Evolutionary conservation across 2,113 vertebrate genomes (phyloP).

Genomic region (Melanostigma gelatinosum): DNA sequence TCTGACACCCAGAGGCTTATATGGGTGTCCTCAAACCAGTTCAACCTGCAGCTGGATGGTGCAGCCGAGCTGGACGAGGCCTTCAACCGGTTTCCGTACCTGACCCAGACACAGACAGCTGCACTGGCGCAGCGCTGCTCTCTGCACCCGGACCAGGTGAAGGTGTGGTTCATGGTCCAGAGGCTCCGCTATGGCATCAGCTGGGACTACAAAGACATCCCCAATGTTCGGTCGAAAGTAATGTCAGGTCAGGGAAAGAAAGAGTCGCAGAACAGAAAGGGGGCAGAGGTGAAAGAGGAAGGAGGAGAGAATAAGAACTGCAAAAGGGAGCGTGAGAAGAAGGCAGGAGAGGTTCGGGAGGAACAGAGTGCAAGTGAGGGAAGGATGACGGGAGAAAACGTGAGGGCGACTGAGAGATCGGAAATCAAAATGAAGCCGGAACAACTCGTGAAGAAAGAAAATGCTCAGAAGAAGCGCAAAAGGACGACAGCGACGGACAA

Average conservation of each 20-base stretch:
- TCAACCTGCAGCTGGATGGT: constrained; percentile 70
- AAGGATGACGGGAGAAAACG: not conserved
- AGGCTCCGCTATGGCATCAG: constrained; percentile 89
- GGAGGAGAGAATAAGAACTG: not conserved
- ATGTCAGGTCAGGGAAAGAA: not conserved
- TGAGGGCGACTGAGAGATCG: not conserved
- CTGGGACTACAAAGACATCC: constrained; percentile 88
- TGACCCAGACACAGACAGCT: constrained; percentile 80
- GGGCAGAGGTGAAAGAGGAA: not conserved
- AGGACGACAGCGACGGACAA: not conserved
- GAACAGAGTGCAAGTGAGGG: not conserved
- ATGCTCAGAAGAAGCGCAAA: constrained; percentile 18
- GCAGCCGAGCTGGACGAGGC: constrained; percentile 83
- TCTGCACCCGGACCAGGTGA: constrained; percentile 87
- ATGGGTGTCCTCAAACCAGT: constrained; percentile 84
- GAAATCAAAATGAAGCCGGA: not conserved
- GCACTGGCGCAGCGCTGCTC: constrained; percentile 83
- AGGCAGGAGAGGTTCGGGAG: constrained; percentile 4
- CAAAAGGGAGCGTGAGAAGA: constrained; percentile 3
- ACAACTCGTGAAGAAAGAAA: not conserved
- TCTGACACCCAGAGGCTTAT: constrained; percentile 83
- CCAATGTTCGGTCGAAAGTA: constrained; percentile 73
- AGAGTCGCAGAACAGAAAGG: rapidly evolving
- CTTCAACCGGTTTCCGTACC: constrained; percentile 89
- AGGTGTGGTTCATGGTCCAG: constrained; percentile 90